These are phyloP conservation scores for Apus apus DNA, from an alignment of 2,113 vertebrate genomes.

Conservation along the genomic window DNA sequence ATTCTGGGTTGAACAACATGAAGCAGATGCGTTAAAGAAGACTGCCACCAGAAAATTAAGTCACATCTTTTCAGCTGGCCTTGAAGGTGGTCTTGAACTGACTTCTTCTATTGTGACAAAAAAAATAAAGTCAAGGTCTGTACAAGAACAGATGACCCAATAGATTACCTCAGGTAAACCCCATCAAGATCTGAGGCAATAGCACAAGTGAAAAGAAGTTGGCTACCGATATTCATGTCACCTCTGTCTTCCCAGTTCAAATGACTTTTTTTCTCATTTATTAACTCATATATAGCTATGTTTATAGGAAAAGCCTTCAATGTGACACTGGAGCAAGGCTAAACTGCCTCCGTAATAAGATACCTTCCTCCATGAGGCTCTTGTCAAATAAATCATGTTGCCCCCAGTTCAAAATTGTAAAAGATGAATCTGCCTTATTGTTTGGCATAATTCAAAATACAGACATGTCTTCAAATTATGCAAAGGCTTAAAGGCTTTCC, in stretches of 20 bases:
- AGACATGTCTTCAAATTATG: not conserved
- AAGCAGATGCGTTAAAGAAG: not conserved
- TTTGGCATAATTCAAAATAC: not conserved
- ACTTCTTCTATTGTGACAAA: not conserved
- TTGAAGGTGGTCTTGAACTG: not conserved
- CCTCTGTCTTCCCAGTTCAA: not conserved
- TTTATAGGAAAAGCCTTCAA: conserved; percentile 23
- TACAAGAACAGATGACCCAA: not conserved
- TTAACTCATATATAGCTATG: not conserved
- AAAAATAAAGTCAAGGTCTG: not conserved
- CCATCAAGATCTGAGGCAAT: not conserved
- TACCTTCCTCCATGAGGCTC: not conserved
- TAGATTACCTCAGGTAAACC: not conserved
- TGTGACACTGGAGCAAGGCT: not conserved
- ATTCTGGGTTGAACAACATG: not conserved
- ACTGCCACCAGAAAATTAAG: not conserved
- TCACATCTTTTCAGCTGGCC: not conserved
- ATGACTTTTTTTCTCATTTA: not conserved
- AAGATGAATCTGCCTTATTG: not conserved
- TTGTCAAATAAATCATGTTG: conserved; percentile 19
- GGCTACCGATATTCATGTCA: not conserved
- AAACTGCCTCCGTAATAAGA: not conserved
- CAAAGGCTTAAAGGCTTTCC: not conserved
- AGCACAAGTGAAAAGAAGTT: not conserved
- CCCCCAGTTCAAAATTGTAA: not conserved